phyloP scores from a whole-genome alignment of 2,113 vertebrate species.

The Asarcornis scutulata region DNA sequence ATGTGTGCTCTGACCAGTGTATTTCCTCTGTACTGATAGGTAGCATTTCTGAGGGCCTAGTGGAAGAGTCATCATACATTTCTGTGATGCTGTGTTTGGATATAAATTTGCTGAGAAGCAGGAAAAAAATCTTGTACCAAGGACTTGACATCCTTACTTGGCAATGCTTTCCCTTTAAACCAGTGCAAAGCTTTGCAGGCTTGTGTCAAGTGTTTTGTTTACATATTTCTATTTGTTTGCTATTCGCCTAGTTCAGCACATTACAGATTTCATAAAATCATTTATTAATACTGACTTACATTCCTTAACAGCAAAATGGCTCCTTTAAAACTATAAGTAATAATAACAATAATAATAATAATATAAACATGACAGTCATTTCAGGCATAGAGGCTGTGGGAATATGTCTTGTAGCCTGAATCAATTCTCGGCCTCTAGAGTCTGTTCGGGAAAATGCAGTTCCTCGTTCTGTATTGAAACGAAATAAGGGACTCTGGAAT shows the following conservation, averaged over 20 bases:
- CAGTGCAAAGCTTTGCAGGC: not conserved
- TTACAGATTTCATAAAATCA: not conserved
- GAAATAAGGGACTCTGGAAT: not conserved
- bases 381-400: not conserved
- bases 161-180: not conserved
- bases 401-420: not conserved
- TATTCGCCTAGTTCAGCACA: not conserved
- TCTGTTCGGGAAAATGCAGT: not conserved
- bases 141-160: not conserved
- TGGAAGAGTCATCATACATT: not conserved
- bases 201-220: not conserved
- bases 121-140: not conserved
- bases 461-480: not conserved
- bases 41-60: not conserved
- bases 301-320: not conserved
- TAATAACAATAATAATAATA: not conserved
- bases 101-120: not conserved
- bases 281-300: not conserved
- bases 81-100: not conserved
- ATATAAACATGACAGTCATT: not conserved
- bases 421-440: not conserved
- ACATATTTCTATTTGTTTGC: not conserved
- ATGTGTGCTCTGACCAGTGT: not conserved
- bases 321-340: not conserved
- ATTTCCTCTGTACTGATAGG: not conserved